Conservation (phyloP, 2,113 vertebrate species). For the Sitta europaea region DNA sequence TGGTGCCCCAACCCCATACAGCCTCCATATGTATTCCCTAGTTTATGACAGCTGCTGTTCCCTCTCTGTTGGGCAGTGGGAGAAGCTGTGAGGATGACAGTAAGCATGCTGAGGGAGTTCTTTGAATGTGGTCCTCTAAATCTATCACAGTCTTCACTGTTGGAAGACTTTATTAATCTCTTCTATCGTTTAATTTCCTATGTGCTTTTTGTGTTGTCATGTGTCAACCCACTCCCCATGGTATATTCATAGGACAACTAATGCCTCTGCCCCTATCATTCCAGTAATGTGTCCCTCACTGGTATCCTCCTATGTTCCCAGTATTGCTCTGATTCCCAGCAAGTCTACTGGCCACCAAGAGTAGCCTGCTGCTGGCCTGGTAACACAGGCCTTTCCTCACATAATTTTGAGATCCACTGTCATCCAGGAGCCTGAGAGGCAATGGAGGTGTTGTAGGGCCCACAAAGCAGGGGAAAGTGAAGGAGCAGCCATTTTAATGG, state of each 20-base stretch:
- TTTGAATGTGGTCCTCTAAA: background rate
- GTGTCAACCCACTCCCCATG: rapidly evolving
- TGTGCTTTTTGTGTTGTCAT: background rate
- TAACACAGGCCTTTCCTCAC: background rate
- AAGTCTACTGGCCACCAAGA: background rate
- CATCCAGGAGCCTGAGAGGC: background rate
- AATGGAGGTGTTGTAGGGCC: background rate
- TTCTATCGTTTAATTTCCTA: background rate
- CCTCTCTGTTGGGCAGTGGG: background rate
- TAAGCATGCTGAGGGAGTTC: background rate
- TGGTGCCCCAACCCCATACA: background rate
- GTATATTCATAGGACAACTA: background rate
- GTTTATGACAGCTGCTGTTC: background rate
- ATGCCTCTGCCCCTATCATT: background rate
- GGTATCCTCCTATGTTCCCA: rapidly evolving
- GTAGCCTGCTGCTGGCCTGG: background rate
- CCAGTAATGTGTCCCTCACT: rapidly evolving
- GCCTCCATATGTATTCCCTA: rapidly evolving
- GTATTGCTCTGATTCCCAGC: background rate
- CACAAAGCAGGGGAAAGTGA: background rate
- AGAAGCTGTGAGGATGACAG: background rate
- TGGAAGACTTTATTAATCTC: background rate
- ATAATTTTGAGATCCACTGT: background rate
- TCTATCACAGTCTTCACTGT: background rate
- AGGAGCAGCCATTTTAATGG: background rate